phyloP scores from a whole-genome alignment of 2,113 vertebrate species.

The Lophius piscatorius region DNA sequence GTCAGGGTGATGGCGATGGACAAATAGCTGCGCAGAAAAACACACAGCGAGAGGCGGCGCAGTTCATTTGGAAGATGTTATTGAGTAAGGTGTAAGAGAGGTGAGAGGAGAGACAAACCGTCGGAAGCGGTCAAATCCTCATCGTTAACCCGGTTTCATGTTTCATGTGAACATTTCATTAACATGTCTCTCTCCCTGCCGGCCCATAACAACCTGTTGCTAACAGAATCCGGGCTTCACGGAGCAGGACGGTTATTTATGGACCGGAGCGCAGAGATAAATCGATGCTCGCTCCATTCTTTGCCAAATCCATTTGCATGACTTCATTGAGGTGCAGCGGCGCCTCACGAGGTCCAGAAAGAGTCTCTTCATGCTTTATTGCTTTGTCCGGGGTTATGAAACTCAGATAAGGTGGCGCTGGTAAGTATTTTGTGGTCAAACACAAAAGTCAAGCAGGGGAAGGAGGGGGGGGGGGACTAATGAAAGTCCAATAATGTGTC shows the following conservation, averaged over 20 bases:
- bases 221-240: slow-evolving; percentile 18
- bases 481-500: neutral
- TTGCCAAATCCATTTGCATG: slow-evolving; percentile 24
- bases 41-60: neutral
- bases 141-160: slow-evolving; percentile 30
- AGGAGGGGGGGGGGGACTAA: neutral
- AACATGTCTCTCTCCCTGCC: slow-evolving; percentile 14
- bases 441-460: neutral
- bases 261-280: slow-evolving; percentile 19
- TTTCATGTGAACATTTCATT: slow-evolving; percentile 40
- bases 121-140: slow-evolving; percentile 18
- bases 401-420: neutral
- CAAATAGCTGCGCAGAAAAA: neutral
- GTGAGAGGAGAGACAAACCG: slow-evolving; percentile 23
- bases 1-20: slow-evolving; percentile 20
- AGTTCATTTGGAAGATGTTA: neutral
- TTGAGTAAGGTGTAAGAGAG: neutral
- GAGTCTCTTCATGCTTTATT: neutral
- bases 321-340: slow-evolving; percentile 4
- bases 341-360: neutral
- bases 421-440: neutral
- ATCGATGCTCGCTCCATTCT: slow-evolving; percentile 27
- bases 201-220: slow-evolving; percentile 51
- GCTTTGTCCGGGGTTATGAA: neutral
- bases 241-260: slow-evolving; percentile 38